A percentile compares a stretch with the other conserved stretches of the same genome.
Evolutionary conservation across 2,888 invertebrate genomes (phyloP).

Genomic region (Acleris emargana): DNA sequence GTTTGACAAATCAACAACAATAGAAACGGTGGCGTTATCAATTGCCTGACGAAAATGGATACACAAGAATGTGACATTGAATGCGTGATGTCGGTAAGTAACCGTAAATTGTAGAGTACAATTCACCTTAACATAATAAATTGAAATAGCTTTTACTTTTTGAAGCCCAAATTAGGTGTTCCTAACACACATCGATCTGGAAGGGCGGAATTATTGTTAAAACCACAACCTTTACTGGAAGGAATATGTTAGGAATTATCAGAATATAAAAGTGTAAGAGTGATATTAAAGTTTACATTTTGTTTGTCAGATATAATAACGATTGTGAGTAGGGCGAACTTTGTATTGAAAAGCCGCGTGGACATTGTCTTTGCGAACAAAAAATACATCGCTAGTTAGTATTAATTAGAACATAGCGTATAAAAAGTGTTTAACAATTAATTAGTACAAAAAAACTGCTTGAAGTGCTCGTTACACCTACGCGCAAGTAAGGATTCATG

Average conservation of each 20-base stretch:
- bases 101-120: slow-evolving; percentile 23
- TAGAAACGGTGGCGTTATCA: slow-evolving; percentile 42
- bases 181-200: slow-evolving; percentile 39
- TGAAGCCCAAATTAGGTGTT: slow-evolving; percentile 58
- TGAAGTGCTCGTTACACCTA: slow-evolving; percentile 50
- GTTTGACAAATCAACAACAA: slow-evolving; percentile 35
- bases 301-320: slow-evolving; percentile 11
- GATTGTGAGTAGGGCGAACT: slow-evolving; percentile 12
- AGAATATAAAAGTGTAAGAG: slow-evolving; percentile 46
- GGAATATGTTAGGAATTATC: slow-evolving; percentile 54
- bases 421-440: slow-evolving; percentile 54
- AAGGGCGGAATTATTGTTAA: slow-evolving; percentile 34
- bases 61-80: slow-evolving; percentile 67
- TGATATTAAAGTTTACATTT: slow-evolving; percentile 9
- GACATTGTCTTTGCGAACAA: not conserved
- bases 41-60: slow-evolving; percentile 47
- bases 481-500: slow-evolving; percentile 45
- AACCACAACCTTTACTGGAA: slow-evolving; percentile 63
- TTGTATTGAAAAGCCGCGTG: slow-evolving; percentile 2
- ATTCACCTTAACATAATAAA: slow-evolving; percentile 34
- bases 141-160: slow-evolving; percentile 46
- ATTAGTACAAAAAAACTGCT: slow-evolving; percentile 52
- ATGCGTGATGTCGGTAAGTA: slow-evolving; percentile 54
- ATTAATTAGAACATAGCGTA: slow-evolving; percentile 16
- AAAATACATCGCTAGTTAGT: slow-evolving; percentile 18